These are phyloP conservation scores for Teleogryllus occipitalis DNA, from an alignment of 1,140 invertebrate species.

Conservation along the genomic window DNA sequence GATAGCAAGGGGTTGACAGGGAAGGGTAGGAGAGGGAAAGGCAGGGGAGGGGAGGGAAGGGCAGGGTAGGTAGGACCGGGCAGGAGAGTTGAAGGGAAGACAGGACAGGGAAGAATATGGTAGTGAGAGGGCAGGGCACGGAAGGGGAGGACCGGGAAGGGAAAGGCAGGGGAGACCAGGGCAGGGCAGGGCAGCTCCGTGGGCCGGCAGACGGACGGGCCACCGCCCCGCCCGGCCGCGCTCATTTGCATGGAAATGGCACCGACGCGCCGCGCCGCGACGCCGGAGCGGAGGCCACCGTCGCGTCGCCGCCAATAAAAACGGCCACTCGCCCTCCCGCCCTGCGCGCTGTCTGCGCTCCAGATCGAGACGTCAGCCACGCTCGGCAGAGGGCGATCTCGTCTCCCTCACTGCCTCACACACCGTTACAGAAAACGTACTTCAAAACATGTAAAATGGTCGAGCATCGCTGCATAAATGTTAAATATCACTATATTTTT, in stretches of 20 bases:
- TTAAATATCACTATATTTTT: no score
- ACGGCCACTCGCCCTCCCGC: no score
- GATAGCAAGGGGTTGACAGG: background rate
- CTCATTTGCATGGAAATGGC: slow-evolving; percentile 3
- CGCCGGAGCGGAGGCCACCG: background rate
- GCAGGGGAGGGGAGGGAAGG: no score
- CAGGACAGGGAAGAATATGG: background rate
- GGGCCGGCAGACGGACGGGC: background rate
- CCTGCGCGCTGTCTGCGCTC: no score
- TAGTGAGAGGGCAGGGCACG: background rate
- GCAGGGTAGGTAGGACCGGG: background rate
- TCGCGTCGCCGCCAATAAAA: background rate
- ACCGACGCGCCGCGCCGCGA: background rate
- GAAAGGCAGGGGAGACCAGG: background rate
- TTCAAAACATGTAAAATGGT: no score
- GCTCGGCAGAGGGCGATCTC: no score
- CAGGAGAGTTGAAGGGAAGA: background rate
- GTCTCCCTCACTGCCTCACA: no score
- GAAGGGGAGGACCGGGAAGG: background rate
- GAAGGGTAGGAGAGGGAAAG: no score
- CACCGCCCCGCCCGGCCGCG: background rate
- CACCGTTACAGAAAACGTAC: no score
- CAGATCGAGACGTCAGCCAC: no score
- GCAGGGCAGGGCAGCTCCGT: background rate
- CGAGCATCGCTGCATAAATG: no score